phyloP scores from a whole-genome alignment of 1,140 invertebrate species.

The Ceratitis capitata region DNA sequence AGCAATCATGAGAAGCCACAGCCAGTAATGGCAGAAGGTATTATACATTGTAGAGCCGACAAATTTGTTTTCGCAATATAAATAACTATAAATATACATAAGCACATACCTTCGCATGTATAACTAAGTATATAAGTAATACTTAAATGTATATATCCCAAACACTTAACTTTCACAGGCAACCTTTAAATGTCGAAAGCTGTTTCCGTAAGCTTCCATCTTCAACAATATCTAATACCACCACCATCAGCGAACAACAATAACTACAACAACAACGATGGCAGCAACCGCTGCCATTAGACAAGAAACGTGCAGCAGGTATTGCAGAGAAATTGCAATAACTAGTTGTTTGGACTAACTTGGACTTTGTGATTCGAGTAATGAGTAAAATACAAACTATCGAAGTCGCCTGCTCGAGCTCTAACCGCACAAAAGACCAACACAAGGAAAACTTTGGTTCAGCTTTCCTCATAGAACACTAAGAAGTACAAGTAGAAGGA shows the following conservation, averaged over 20 bases:
- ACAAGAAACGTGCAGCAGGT: neutral
- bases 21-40: too few relatives aligned
- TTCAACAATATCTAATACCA: neutral
- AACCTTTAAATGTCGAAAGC: conserved; percentile 21
- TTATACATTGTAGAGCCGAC: neutral
- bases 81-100: neutral
- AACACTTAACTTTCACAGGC: neutral
- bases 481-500: neutral
- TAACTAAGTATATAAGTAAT: neutral
- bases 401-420: neutral
- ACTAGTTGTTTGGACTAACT: neutral
- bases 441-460: neutral
- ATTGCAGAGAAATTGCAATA: neutral
- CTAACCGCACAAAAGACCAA: neutral
- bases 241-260: neutral
- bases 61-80: neutral
- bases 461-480: neutral
- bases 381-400: neutral
- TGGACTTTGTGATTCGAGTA: neutral
- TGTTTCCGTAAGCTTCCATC: neutral
- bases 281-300: neutral
- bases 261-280: neutral
- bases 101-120: too few relatives aligned
- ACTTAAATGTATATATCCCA: neutral
- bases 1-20: neutral